Base-by-base conservation (phyloP, 2,797 vertebrate species). In the Sebastes vulpes region DNA sequence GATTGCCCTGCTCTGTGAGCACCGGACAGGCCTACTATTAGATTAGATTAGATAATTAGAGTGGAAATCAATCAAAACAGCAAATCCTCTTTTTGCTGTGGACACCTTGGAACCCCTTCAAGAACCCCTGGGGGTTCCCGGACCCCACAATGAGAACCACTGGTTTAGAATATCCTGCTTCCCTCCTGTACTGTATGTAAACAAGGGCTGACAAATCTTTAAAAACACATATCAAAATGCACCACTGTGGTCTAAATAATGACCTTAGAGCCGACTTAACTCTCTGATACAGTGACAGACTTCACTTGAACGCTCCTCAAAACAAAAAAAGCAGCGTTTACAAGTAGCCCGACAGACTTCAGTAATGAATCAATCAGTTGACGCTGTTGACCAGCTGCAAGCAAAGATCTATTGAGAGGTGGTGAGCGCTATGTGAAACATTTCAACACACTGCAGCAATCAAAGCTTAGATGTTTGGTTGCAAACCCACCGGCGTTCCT, bases 391-490 rank as follows among this genome's bases (percentile, higher is more conserved):
- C 14, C 46, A 31, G 20, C 14, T 59, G 31, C 16, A 38, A 9
- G 35, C 25, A 29, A 48, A 64, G 21, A 56, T 5, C n/a, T 16
- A 48, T 6, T 56, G 12, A 46, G 58, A 35, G 58, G 25, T 46
- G 48, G 4, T 12, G 38, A 81, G 46, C 5, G 25, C 12, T 11
- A 2, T 29, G 9, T 53, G 11, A 26, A 26, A 60, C 14, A 78
- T 20, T 21, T 56, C 63, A 75, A 32, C 23, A 65, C 42, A 38
- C 46, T 65, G 56, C 31, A 54, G 57, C 20, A 66, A 73, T 82
- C 53, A 71, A 46, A 46, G 52, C 69, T 52, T 28, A 35, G 9
- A 69, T n/a, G 65, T 75, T 52, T 71, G 46, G 53, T 65, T 78
- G 57, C 26, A 69, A 75, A 78, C 63, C 31, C 67, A 64, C 38